Base-by-base conservation (phyloP, 1,140 invertebrate genomes). In the Drosophila persimilis region DNA sequence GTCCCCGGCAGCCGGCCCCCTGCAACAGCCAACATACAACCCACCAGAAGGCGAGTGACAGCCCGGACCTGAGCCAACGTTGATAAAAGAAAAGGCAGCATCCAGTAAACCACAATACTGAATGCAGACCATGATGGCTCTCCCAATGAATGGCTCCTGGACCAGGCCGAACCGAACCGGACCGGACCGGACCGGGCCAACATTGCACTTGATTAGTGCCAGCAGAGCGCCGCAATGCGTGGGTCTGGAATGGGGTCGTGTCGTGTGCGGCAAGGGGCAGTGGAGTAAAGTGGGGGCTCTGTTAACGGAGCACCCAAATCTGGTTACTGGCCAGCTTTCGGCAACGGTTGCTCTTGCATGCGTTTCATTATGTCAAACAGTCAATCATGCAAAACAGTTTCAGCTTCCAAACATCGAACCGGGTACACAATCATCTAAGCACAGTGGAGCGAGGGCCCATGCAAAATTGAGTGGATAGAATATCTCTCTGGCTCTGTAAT, bases 361-460 rank as follows among this genome's bases (percentile, higher is more conserved):
- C 81, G 81, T 85, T 85, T 85, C 83, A 85, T 85, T 85, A 85
- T 85, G 81, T 88, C 81, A 85, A 85, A 85, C 81, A 86, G 81
- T 85, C 81, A 85, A 85, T 85, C 81, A 86, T 85, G 81, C 83
- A 85, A 85, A 86, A 81, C 78, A 86, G 81, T 86, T 74, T 86
- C 69, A 53, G 73, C 64, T 59, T 73, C 64, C 81, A 61, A 66
- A 66, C 77, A 47, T 62, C 35, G 76, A 85, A 62, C 69, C 80
- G 77, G 67, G 39, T 47, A 62, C 67, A 66, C 53, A 85, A 71
- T 61, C 69, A 76, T 59, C 62, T 39, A 55, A 2, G 63, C n/a
- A 79, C 80, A 43, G 69, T 85, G 80, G 73, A 22, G 1, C 39
- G 24, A 46, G 29, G 24, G 6, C 13, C 0, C 20, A 20, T 5